These are phyloP conservation scores for Trididemnum miniatum DNA, from an alignment of 23 tunicate genomes.

Conservation along the genomic window DNA sequence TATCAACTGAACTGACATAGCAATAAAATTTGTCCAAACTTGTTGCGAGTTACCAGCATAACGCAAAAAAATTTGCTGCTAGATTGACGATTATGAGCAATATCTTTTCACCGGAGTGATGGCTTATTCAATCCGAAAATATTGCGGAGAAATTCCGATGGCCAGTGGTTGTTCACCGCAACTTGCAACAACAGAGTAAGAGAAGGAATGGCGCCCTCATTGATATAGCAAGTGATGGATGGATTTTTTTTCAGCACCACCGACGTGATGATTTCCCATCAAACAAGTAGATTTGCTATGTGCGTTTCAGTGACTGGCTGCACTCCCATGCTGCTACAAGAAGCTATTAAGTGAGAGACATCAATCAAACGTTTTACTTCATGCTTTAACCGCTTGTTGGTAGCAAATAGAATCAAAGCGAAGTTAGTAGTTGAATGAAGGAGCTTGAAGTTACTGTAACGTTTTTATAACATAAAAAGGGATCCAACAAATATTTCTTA, in stretches of 20 bases:
- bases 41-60: too few species aligned
- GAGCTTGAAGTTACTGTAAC: too few species aligned
- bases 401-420: background rate
- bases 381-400: background rate
- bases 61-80: background rate
- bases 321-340: background rate
- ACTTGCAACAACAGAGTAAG: too few species aligned
- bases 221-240: too few species aligned
- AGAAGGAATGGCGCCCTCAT: too few species aligned
- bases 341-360: conserved; percentile 42
- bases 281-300: conserved; percentile 42
- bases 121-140: conserved; percentile 71
- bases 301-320: conserved; percentile 44
- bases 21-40: too few species aligned
- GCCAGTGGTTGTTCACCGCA: too few species aligned
- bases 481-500: too few species aligned
- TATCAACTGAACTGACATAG: too few species aligned
- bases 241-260: conserved; percentile 26
- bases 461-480: too few species aligned
- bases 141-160: conserved; percentile 51
- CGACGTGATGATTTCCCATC: conserved; percentile 29
- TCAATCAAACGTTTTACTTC: too few species aligned
- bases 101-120: conserved; percentile 55
- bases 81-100: conserved; percentile 66
- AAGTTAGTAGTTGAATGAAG: too few species aligned